Base-by-base conservation (phyloP, 2,113 vertebrate species). In the Circaetus cinerascens region DNA sequence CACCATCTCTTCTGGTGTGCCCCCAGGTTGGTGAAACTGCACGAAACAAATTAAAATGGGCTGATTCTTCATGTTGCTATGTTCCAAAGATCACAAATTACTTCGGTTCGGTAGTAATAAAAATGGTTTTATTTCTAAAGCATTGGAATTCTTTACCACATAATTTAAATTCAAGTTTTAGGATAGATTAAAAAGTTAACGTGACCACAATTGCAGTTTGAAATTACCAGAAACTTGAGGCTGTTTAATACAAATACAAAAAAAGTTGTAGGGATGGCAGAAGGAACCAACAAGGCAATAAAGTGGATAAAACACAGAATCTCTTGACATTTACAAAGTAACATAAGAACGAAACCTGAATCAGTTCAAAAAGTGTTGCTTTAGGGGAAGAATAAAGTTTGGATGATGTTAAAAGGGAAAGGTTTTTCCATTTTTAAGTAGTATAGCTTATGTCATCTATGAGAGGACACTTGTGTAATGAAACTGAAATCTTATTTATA, bases 1-100 rank as follows among this genome's bases (percentile, higher is more conserved):
- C 82, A 99, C 99, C 96, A 99, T 99, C 96, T 99, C 99, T 30
- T 99, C 99, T 0, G 99, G 99, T 22, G 99, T 99, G 41, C 99
- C 99, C 46, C 99, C 99, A 99, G 99, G 99, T 99, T 66, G 95
- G 97, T 97, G 55, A 38, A 10, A 40, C n/a, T 13, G 1, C 45
- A 8, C 10, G 6, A 17, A 71, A 69, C 17, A 22, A 22, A 8
- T 34, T 15, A 21, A 72, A 80, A 60, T 4, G 14, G 25, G 40
- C 15, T 26, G 7, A 3, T 40, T n/a, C 34, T 46, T 40, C 0
- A 0, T 9, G 13, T 34, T 55, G 41, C 18, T n/a, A 0, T 27
- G 16, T 38, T 57, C 48, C 10, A 10, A 38, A 84, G n/a, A n/a
- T 71, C 30, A 5, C 10, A 2, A 34, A n/a, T 66, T 32, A 5